Base-by-base conservation (phyloP, 1,140 invertebrate species). In the Akabosia matsudoensis region DNA sequence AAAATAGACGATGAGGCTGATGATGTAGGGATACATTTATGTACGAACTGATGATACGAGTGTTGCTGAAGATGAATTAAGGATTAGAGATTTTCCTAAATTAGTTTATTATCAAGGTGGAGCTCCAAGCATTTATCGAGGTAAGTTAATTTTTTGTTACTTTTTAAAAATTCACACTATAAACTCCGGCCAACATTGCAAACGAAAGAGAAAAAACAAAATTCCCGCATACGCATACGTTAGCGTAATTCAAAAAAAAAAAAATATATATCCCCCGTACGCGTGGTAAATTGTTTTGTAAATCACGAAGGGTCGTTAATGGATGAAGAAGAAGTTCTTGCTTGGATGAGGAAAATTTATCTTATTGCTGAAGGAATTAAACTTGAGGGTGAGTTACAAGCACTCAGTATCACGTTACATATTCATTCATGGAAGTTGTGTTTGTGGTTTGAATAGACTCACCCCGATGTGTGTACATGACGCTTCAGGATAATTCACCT, bases 111-210 rank as follows among this genome's bases (percentile, higher is more conserved):
- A 95, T 84, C 94, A 96, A 86, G 95, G 93, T 67, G 93, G 93
- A 78, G 92, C 95, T 79, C 95, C 94, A 76, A 95, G 95, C 83
- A 94, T 96, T 91, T 97, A 94, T 86, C 92, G 95, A 87, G 95
- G 94, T 96, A 89, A 92, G 22, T 56, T 45, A 45, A n/a, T n/a
- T n/a, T 45, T 45, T 45, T 45, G 18, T 10, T 45, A 45, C 37
- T 45, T 18, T 45, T 45, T 45, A 45, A n/a, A n/a, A n/a, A n/a
- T n/a, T n/a, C n/a, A n/a, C n/a, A n/a, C n/a, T n/a, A n/a, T n/a
- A n/a, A n/a, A n/a, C n/a, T n/a, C n/a, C n/a, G n/a, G n/a, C 3
- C 14, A 16, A 56, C 3, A 4, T 10, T 24, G 54, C 54, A 24
- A n/a, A 56, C 54, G 24, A 13, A 22, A 56, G 54, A 56, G 54